Evolutionary conservation across 37 sponge, comb jelly and placozoan species (phyloP), one percentile per base, ranked within the genome.

Genomic region (Hormiphora californensis): DNA sequence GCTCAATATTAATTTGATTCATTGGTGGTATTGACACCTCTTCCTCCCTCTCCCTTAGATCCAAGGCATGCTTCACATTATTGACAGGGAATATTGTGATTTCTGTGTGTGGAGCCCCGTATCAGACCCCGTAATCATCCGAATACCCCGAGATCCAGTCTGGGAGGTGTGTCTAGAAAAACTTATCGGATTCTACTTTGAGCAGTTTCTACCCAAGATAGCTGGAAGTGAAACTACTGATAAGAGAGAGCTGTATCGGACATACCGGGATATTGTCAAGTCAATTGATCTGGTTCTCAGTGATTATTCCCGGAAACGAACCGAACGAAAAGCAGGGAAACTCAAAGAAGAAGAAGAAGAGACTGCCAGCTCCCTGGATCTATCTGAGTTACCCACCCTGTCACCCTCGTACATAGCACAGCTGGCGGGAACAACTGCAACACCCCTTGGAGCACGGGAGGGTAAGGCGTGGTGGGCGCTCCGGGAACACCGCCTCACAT

Each of bases 31-130:
- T 49, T 49, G 15, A 9, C 53, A 17, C 53, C 9, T 15, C 53
- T 17, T 15, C 9, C 53, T 49, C 53, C 53, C 32, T 7, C 19
- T 17, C 38, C 36, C 68, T 34, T 46, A 73, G 81, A 73, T 73
- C 35, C 81, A 73, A 40, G 81, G 81, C 4, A 73, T 73, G 81
- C 46, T 73, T 21, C 43, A 73, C 81, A 73, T 73, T 19, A 73
- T 73, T 15, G 81, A 30, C 1, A 21, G 81, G 9, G 81, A 73
- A 46, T 73, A 73, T 46, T 73, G 81, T 73, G 81, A 73, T 40
- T 41, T 73, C 46, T 73, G 81, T 73, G 35, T 73, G 28, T 73
- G 81, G 81, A 40, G 28, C 8, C 81, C 81, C 2, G 36, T 40
- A 7, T 73, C 36, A 4, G 41, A 39, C n/a, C 81, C 81, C 46